Conservation (phyloP, 2,797 vertebrate species). For the Catamblyrhynchus diadema region DNA sequence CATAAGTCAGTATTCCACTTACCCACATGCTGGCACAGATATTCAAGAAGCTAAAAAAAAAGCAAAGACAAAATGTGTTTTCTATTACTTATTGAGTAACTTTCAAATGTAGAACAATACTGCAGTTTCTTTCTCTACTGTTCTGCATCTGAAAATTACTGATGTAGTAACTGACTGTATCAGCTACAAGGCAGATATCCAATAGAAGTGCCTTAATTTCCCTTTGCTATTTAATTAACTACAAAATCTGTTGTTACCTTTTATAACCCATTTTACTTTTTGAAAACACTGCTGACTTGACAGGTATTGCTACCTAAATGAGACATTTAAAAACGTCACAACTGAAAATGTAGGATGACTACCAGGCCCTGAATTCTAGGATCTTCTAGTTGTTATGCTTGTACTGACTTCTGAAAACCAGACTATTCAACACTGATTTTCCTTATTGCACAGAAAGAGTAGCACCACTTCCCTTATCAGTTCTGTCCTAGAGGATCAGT, state of each 20-base stretch:
- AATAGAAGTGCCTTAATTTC: neutral
- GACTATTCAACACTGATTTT: neutral
- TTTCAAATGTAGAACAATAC: neutral
- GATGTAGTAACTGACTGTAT: neutral
- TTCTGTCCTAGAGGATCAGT: neutral
- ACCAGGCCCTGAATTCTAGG: neutral
- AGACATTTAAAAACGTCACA: neutral
- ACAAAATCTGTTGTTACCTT: neutral
- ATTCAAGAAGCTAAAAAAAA: neutral
- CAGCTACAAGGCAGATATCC: neutral
- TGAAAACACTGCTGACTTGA: neutral
- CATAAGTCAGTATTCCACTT: neutral
- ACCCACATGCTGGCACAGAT: neutral
- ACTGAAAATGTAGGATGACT: neutral
- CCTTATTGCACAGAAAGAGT: neutral
- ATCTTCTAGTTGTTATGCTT: neutral
- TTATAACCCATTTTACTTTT: neutral
- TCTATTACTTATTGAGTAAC: neutral
- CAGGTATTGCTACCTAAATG: neutral
- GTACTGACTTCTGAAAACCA: neutral
- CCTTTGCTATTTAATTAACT: neutral
- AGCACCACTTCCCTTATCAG: neutral
- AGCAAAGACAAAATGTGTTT: neutral
- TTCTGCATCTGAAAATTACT: neutral
- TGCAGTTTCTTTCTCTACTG: neutral